Base-by-base conservation (phyloP, 2,888 invertebrate genomes). In the Brachyopa scutellaris region DNA sequence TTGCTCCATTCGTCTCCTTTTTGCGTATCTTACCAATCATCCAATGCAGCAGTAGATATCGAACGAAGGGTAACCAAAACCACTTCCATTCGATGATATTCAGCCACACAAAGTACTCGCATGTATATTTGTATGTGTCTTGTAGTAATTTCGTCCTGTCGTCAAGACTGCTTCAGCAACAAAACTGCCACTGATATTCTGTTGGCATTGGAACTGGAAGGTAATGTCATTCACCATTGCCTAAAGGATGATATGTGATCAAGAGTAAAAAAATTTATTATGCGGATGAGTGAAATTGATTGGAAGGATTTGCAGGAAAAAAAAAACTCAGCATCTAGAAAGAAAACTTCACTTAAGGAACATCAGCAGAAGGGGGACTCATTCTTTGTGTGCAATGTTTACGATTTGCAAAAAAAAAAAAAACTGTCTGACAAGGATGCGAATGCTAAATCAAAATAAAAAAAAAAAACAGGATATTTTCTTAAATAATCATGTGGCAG, bases 241-340 rank as follows among this genome's bases (percentile, higher is more conserved):
- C 74, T 64, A 69, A 62, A 69, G 80, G 80, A 57, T 47, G 74
- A 74, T 49, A 74, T 80, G 74, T 74, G 80, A 80, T 80, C 80
- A 80, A 49, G 62, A 74, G 67, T n/a, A 73, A 73, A 73, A 66
- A 59, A 79, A 73, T 42, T 57, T 78, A 72, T 45, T 66, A 67
- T 73, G 67, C 67, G 67, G 73, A 79, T 74, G 74, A 62, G 67
- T 79, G 74, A 79, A 79, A 79, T 79, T 74, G 73, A 79, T 79
- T 79, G 79, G 73, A 79, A 73, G 73, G 61, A 79, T 67, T 61
- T 53, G 36, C 29, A 13, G 15, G 11, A 9, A 15, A 40, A 13
- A 51, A 40, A 11, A 26, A 57, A 17, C 4, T 9, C 23, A 15
- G 21, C 2, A 29, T 31, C 29, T 19, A 59, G 45, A 17, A 9